Conservation (phyloP, 2,888 invertebrate species). For the Orthosia gracilis region DNA sequence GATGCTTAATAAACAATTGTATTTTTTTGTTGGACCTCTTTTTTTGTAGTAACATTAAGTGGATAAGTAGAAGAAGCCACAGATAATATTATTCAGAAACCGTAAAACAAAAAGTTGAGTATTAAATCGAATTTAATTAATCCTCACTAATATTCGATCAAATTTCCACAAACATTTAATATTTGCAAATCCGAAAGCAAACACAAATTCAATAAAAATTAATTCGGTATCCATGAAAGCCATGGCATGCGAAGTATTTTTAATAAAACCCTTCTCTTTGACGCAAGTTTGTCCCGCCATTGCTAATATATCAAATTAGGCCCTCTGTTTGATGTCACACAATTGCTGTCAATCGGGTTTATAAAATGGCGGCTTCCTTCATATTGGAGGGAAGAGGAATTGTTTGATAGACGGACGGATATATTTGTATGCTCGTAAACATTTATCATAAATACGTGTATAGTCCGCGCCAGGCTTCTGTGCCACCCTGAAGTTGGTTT, state of each 20-base stretch:
- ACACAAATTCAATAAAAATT: conserved; percentile 42
- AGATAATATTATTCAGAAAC: no score
- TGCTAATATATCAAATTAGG: conserved; percentile 56
- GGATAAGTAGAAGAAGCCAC: background rate
- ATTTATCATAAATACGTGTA: no score
- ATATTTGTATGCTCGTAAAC: no score
- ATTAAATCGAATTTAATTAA: conserved; percentile 20
- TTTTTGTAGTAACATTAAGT: no score
- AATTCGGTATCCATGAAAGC: conserved; percentile 21
- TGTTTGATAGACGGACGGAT: background rate
- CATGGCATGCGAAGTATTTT: conserved; percentile 51
- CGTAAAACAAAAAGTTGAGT: background rate
- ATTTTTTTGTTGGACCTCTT: no score
- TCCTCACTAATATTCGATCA: background rate
- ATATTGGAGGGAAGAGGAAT: background rate
- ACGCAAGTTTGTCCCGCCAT: conserved; percentile 31
- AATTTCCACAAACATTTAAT: conserved; percentile 12
- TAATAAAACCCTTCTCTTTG: conserved; percentile 63
- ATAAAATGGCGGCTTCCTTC: conserved; percentile 4
- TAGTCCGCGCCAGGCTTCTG: no score
- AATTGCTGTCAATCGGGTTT: conserved; percentile 22
- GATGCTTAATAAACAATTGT: no score
- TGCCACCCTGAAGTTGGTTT: no score
- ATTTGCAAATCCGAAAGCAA: conserved; percentile 28
- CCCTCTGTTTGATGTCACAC: conserved; percentile 43